Conservation (phyloP, 2,888 invertebrate genomes). For the Agrochola lychnidis region DNA sequence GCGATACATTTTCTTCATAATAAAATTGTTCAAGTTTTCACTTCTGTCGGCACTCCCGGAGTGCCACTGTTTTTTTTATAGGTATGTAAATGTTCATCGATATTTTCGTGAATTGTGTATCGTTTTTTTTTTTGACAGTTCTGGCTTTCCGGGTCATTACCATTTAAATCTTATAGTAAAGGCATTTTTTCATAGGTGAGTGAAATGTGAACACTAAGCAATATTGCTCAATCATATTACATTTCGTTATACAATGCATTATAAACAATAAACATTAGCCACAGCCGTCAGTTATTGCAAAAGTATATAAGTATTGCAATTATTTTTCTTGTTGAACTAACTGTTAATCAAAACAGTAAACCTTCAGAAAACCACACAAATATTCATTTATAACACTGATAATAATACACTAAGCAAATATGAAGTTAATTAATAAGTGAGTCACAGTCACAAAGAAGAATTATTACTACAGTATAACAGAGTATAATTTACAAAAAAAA, state of each 20-base stretch:
- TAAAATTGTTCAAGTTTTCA: no score
- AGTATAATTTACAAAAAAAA: no score
- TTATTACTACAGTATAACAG: background rate
- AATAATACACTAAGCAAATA: background rate
- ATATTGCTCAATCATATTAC: background rate
- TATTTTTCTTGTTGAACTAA: slow-evolving; percentile 4
- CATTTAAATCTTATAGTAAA: background rate
- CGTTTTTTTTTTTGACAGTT: no score
- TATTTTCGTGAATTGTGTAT: no score
- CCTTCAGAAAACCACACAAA: slow-evolving; percentile 27
- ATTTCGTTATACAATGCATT: slow-evolving; percentile 1
- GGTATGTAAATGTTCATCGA: no score
- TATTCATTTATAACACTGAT: slow-evolving; percentile 10
- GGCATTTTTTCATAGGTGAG: background rate
- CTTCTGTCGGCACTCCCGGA: no score
- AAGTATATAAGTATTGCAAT: slow-evolving; percentile 8
- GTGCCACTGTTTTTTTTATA: no score
- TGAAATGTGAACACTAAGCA: background rate
- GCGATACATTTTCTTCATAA: no score
- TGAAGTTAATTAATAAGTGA: slow-evolving; percentile 8
- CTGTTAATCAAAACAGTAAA: slow-evolving; percentile 5
- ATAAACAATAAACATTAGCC: background rate
- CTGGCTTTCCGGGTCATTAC: background rate
- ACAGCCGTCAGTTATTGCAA: background rate
- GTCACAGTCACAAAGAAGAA: slow-evolving; percentile 13